Base-by-base conservation (phyloP, 64 coral and sea anemone genomes). In the Porites australiensis region DNA sequence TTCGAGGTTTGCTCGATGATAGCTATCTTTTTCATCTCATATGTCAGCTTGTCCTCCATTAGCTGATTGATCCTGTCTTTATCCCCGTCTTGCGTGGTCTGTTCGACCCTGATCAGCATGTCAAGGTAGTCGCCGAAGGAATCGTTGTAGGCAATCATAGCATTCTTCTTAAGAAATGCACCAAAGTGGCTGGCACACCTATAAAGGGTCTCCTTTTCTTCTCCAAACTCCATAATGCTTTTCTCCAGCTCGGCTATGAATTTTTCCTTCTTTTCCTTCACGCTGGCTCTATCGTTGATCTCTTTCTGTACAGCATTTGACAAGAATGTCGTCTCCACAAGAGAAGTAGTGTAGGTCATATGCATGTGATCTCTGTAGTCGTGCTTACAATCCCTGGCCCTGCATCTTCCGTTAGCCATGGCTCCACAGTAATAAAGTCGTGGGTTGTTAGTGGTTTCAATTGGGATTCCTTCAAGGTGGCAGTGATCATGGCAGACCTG, bases 401-500 rank as follows among this genome's bases (percentile, higher is more conserved):
- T 43, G 9, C 57, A 65, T 4, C 8, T 46, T 14, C 50, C 55
- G 43, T 2, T 13, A 3, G 11, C 21, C 55, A 65, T 63, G 13
- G 62, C 18, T 0, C 0, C 2, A 58, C 60, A 82, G 0, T 8
- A 14, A 48, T 14, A 21, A 37, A 64, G 44, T 4, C 13, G 37
- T 20, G 0, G 12, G 53, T 58, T 45, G 60, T 58, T 82, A 9
- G 44, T 61, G 18, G 44, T 82, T 11, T 82, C 60, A 43, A 37
- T 14, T 13, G 82, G 64, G 8, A 69, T 45, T 49, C 61, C 82
- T 65, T 43, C 4, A 48, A 86, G 58, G 50, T 69, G 2, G 82
- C 82, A 86, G 22, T 50, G 58, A 51, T 86, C 59, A 86, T 86
- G 82, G 61, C 82, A 86, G 62, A 86, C 21, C 82, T 86, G 82